Percentiles rank a stretch among this genome's conserved stretches.
Conservation (phyloP, 2,888 invertebrate species). For the Altica lythri region DNA sequence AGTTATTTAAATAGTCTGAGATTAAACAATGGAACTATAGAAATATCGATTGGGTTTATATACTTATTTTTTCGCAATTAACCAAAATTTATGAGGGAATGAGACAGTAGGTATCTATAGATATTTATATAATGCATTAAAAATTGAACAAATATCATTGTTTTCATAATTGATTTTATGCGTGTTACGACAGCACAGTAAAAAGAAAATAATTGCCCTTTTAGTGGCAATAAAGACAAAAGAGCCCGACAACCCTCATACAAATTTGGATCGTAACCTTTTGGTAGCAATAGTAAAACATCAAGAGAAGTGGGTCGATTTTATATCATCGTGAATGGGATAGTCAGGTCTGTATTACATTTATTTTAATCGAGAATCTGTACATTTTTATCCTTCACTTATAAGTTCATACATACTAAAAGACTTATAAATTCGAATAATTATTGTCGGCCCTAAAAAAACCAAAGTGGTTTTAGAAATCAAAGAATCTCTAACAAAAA, state of each 20-base stretch:
- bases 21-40: conserved; percentile 7
- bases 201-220: conserved; percentile 31
- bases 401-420: no score
- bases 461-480: no score
- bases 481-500: no score
- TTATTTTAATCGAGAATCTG: no score
- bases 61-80: no score
- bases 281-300: conserved; percentile 39
- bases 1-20: not conserved
- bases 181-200: conserved; percentile 11
- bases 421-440: not conserved
- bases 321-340: conserved; percentile 35
- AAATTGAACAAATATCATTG: not conserved
- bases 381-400: not conserved
- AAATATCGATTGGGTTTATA: no score
- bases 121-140: not conserved
- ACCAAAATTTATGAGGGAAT: no score
- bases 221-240: conserved; percentile 28
- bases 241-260: conserved; percentile 32
- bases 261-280: conserved; percentile 39
- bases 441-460: no score
- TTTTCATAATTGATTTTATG: conserved; percentile 29
- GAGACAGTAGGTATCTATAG: no score
- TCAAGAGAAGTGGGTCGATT: conserved; percentile 37
- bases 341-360: conserved; percentile 9